Evolutionary conservation across 2,113 vertebrate genomes (phyloP), one percentile per base, ranked within the genome.

Genomic region (Pardalotus punctatus): DNA sequence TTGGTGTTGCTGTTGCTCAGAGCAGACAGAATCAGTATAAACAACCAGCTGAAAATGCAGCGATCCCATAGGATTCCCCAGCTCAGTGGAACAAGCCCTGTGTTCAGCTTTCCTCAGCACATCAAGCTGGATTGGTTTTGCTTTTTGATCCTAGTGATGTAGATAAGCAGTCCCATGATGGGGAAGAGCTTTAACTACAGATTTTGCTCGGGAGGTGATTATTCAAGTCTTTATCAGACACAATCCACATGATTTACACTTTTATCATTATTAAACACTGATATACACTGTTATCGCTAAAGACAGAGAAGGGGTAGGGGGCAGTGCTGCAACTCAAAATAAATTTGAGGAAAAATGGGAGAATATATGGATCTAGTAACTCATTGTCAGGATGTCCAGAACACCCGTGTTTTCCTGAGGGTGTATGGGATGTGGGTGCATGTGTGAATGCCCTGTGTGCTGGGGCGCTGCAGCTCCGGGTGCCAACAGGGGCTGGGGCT

Each of bases 401-500:
- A 5, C 10, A 19, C 27, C 1, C 0, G 9, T 40, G 62, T n/a
- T 72, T 70, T 66, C 19, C 2, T 6, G 60, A 7, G 33, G 56
- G 5, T 33, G 25, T 11, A 3, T 8, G 5, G 1, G 8, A 4
- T 28, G 29, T 6, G 11, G 31, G n/a, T 23, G 56, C 48, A 8
- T 1, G 4, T 17, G 71, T 10, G 74, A 38, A 2, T 12, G 12
- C 6, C 1, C 70, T 27, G 28, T 4, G 29, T 5, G 14, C 48
- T 23, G 50, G 21, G 54, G 12, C 48, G 3, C 9, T 22, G 62
- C 1, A 0, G 27, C 36, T n/a, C 14, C 1, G 17, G 18, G 43
- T 31, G 53, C 56, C 0, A 0, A 14, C 25, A 23, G 67, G 19
- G 13, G 15, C n/a, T 23, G 40, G 45, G 14, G 3, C 2, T 20